phyloP scores from a whole-genome alignment of 1,140 invertebrate species.

The Lamellibrachia luymesi region DNA sequence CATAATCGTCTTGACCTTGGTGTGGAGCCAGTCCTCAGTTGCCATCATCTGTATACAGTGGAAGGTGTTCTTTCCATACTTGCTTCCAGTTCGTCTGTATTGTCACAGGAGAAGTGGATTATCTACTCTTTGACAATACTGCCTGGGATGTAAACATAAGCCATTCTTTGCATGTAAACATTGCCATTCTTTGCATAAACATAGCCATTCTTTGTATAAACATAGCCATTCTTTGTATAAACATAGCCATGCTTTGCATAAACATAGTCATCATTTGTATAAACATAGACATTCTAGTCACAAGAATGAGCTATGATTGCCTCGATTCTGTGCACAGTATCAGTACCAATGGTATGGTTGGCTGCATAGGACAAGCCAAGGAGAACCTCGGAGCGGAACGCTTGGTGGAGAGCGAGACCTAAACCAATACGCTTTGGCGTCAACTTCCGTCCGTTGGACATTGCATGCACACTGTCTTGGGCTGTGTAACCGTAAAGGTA shows the following conservation, averaged over 20 bases:
- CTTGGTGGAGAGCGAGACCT: slow-evolving; percentile 24
- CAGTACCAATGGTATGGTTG: slow-evolving; percentile 15
- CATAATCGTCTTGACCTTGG: no score
- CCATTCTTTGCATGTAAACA: neutral
- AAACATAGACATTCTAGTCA: no score
- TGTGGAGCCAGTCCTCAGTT: no score
- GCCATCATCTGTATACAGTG: neutral
- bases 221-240: neutral
- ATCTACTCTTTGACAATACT: slow-evolving; percentile 1
- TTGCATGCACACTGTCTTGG: slow-evolving; percentile 24
- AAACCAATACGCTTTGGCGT: slow-evolving; percentile 29
- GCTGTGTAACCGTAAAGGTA: neutral
- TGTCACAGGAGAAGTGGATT: neutral
- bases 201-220: no score
- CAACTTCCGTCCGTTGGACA: slow-evolving; percentile 23
- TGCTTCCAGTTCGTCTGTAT: neutral
- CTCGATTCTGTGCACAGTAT: slow-evolving; percentile 8
- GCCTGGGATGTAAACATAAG: neutral
- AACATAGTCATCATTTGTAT: no score
- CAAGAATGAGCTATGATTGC: neutral
- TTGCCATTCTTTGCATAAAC: no score
- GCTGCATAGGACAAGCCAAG: slow-evolving; percentile 27
- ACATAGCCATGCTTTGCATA: no score
- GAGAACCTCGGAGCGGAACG: slow-evolving; percentile 24
- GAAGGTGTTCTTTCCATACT: neutral